Evolutionary conservation across 1,140 invertebrate genomes (phyloP).

Genomic region (Drosophila tristis): DNA sequence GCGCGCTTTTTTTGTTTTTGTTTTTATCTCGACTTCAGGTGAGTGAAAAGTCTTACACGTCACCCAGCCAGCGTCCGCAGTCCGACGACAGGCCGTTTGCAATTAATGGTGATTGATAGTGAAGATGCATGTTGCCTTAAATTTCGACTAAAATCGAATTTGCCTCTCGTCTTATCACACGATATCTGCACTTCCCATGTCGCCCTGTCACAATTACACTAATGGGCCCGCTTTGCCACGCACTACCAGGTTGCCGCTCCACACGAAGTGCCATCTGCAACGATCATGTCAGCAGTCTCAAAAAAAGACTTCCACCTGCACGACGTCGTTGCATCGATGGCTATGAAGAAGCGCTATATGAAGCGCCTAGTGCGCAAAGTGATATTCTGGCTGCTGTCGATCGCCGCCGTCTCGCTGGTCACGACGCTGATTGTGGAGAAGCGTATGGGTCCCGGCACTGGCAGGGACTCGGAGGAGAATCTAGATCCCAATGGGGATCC

Average conservation of each 20-base stretch:
- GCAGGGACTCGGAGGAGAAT: constrained; percentile 16
- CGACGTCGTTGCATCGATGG: constrained; percentile 44
- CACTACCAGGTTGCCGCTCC: constrained; percentile 27
- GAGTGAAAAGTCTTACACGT: constrained; percentile 12
- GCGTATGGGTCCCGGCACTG: constrained; percentile 20
- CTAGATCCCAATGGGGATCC: constrained; percentile 72
- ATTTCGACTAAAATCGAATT: constrained; percentile 14
- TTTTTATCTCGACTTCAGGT: constrained; percentile 9
- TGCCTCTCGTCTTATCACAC: constrained; percentile 35
- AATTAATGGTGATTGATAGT: constrained; percentile 63
- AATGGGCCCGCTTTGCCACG: constrained; percentile 66
- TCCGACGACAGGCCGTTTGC: no score
- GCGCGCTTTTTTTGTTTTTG: constrained; percentile 17
- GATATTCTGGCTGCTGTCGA: constrained; percentile 44
- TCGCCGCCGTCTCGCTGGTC: constrained; percentile 58
- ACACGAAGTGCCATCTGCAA: constrained; percentile 1
- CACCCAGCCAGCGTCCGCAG: neutral
- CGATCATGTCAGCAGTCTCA: constrained; percentile 39
- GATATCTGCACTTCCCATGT: neutral
- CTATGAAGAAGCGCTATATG: constrained; percentile 68
- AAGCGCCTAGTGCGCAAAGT: constrained; percentile 70
- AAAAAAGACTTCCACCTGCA: constrained; percentile 14
- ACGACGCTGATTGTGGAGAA: constrained; percentile 71
- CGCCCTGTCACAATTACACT: constrained; percentile 54
- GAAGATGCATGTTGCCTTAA: constrained; percentile 48